Conservation (phyloP, 1,140 invertebrate genomes). For the Caenorhabditis briggsae region DNA sequence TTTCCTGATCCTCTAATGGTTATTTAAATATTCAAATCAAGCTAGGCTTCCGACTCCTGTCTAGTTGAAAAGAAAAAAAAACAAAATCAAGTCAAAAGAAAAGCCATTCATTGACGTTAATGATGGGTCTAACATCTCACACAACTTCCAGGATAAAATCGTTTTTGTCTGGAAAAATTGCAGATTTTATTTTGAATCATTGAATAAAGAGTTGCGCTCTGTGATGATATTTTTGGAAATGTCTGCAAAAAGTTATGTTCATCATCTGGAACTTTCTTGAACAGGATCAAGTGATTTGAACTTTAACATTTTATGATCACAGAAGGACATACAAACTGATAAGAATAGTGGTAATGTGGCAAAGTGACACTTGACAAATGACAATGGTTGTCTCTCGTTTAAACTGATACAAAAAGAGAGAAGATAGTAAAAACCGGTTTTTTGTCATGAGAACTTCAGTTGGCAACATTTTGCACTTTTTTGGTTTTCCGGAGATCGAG, state of each 20-base stretch:
- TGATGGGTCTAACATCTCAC: not conserved
- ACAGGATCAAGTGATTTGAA: too few species aligned
- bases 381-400: not conserved
- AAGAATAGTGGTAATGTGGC: not conserved
- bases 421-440: constrained; percentile 3
- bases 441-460: not conserved
- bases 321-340: not conserved
- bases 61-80: not conserved
- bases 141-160: not conserved
- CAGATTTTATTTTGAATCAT: not conserved
- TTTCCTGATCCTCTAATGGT: constrained; percentile 30
- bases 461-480: not conserved
- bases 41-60: not conserved
- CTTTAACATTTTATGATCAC: too few species aligned
- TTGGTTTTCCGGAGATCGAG: not conserved
- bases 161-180: not conserved
- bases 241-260: too few species aligned
- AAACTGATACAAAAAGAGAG: not conserved
- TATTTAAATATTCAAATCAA: constrained; percentile 4
- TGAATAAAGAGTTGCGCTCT: not conserved
- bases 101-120: constrained; percentile 6
- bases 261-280: too few species aligned
- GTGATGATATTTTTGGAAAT: too few species aligned
- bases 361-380: constrained; percentile 18
- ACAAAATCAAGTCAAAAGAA: not conserved